Evolutionary conservation across 1,140 invertebrate genomes (phyloP).

Genomic region (Psix sp.): DNA sequence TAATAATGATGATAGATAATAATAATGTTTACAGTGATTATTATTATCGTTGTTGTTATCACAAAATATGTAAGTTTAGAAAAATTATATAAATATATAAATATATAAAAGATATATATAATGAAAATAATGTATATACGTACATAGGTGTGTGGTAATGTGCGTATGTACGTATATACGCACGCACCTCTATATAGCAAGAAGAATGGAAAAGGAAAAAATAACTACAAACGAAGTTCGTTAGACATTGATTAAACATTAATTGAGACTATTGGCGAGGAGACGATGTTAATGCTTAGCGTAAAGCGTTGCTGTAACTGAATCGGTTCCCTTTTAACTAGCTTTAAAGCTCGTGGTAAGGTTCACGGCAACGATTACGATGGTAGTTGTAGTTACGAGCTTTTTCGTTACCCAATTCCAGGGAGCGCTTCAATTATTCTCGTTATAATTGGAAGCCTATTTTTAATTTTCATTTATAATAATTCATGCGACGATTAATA

Average conservation of each 20-base stretch:
- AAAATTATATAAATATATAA: conserved; percentile 59
- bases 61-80: conserved; percentile 50
- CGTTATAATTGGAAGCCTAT: conserved; percentile 73
- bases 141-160: conserved; percentile 33
- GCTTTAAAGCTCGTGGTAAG: conserved; percentile 63
- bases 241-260: conserved; percentile 64
- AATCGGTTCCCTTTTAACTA: conserved; percentile 63
- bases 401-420: conserved; percentile 66
- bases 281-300: conserved; percentile 64
- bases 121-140: conserved; percentile 30
- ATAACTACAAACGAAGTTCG: conserved; percentile 60
- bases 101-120: conserved; percentile 51
- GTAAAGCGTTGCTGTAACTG: conserved; percentile 64
- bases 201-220: conserved; percentile 21
- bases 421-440: conserved; percentile 70
- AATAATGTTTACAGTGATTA: conserved; percentile 20
- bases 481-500: conserved; percentile 71
- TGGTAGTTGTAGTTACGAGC: conserved; percentile 53
- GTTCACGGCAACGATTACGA: conserved; percentile 50
- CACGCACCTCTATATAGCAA: conserved; percentile 35
- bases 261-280: conserved; percentile 65
- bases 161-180: conserved; percentile 1
- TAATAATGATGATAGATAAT: conserved; percentile 47
- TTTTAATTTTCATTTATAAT: conserved; percentile 74
- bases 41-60: conserved; percentile 44